Percentiles rank a stretch among this genome's conserved stretches.
phyloP scores from a whole-genome alignment of 2,797 vertebrate species.

The Premnoplex brunnescens region DNA sequence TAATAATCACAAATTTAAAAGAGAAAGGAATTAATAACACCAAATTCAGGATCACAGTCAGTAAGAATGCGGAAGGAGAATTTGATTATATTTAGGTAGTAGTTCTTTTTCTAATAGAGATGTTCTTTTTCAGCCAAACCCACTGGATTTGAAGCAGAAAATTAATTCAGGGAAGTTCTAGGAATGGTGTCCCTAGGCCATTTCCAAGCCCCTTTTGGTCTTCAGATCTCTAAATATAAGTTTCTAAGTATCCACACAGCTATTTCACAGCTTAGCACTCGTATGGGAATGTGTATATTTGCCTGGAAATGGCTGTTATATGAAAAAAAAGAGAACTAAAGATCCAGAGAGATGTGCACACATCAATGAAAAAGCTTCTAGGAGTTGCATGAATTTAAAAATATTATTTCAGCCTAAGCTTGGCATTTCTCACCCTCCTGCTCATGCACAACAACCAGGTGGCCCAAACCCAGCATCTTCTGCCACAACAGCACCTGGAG shows the following conservation, averaged over 20 bases:
- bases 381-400: neutral
- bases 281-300: accelerated
- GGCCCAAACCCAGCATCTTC: neutral
- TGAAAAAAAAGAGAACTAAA: neutral
- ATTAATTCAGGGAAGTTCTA: neutral
- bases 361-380: neutral
- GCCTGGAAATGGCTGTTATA: neutral
- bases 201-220: neutral
- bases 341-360: neutral
- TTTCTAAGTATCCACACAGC: neutral
- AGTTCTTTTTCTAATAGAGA: neutral
- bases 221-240: neutral
- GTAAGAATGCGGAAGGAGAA: neutral
- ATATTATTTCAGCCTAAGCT: neutral
- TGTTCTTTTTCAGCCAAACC: neutral
- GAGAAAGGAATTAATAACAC: neutral
- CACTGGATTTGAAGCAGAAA: neutral
- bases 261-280: neutral
- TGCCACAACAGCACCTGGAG: neutral
- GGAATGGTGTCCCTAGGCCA: neutral
- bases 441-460: neutral
- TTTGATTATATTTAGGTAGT: neutral
- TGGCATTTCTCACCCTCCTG: neutral
- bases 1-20: neutral
- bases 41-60: neutral